Evolutionary conservation across 2,888 invertebrate species (phyloP).

Genomic region (Tetropium fuscum): DNA sequence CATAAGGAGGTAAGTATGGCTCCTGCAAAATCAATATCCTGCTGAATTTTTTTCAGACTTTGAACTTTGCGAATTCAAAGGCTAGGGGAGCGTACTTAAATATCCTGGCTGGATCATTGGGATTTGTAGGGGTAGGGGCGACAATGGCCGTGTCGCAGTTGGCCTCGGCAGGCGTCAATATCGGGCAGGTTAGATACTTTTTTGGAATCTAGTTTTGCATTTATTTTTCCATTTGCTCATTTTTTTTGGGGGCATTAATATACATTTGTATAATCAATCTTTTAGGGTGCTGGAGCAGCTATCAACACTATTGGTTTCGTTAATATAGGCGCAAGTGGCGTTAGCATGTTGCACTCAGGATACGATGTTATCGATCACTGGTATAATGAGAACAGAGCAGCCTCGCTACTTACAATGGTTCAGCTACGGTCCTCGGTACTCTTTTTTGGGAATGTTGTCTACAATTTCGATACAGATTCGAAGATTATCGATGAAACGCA

Average conservation of each 20-base stretch:
- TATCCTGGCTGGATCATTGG: conserved; percentile 69
- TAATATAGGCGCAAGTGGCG: conserved; percentile 48
- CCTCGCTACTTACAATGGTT: conserved; percentile 64
- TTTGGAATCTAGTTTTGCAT: not conserved
- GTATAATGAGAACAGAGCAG: conserved; percentile 41
- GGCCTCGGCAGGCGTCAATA: conserved; percentile 60
- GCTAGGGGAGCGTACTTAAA: conserved; percentile 71
- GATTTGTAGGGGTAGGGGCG: conserved; percentile 69
- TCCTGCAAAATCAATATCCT: not conserved
- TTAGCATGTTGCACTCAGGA: conserved; percentile 45
- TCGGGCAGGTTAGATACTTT: conserved; percentile 40
- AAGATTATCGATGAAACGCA: conserved; percentile 68
- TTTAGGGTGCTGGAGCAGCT: conserved; percentile 46
- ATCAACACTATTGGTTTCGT: conserved; percentile 47
- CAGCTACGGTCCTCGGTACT: conserved; percentile 48
- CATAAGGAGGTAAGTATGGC: conserved; percentile 9
- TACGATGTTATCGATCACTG: conserved; percentile 47
- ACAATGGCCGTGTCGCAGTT: conserved; percentile 65
- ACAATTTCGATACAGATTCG: conserved; percentile 44
- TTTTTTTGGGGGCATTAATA: too few species aligned
- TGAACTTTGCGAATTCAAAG: conserved; percentile 66
- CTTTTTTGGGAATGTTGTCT: conserved; percentile 50
- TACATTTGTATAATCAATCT: conserved; percentile 3
- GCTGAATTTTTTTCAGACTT: conserved; percentile 9
- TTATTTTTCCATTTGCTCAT: too few species aligned